Base-by-base conservation (phyloP, 2,888 invertebrate genomes). In the Lutraria lutraria region DNA sequence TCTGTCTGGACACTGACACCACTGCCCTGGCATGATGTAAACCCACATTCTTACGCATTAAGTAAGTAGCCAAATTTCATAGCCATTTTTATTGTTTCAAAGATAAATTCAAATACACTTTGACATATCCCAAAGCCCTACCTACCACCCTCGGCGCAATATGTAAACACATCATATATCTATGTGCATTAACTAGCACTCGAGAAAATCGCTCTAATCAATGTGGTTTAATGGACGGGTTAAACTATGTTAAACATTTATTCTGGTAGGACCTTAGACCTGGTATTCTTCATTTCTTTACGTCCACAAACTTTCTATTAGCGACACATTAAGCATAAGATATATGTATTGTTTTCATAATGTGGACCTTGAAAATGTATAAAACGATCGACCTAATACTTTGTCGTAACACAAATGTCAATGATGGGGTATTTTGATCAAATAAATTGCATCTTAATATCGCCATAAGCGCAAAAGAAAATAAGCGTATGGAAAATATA, bases 11-110 rank as follows among this genome's bases (percentile, higher is more conserved):
- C 80, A 85, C 56, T 29, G 16, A 29, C 31, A 60, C 79, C 60
- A 79, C n/a, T 43, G 31, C 15, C 29, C 25, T 54, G 54, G 56
- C 80, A 80, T 85, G 43, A 54, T n/a, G n/a, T 31, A 4, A 25
- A n/a, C 43, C 4, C 56, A 85, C 56, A 72, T 85, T 56, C 54
- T 80, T 80, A 56, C 21, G 72, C 6, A 60, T 56, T 56, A 25
- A 85, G 31, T 60, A 81, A 54, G 81, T 13, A 81, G 81, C 54
- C 53, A 81, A 86, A 81, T 86, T 81, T 68, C 52, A 63, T 81
- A 52, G 15, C 52, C 81, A 81, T 81, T 81, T 81, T 81, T 68
- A 81, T 68, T 81, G 85, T 85, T 80, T 84, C 54, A 80, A 85
- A 85, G 85, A 85, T 85, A 85, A 80, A 25, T n/a, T 21, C 31